Percentiles rank a stretch among this genome's conserved stretches.
These are phyloP conservation scores for Halcyon senegalensis DNA, from an alignment of 2,113 vertebrate species.

Conservation along the genomic window DNA sequence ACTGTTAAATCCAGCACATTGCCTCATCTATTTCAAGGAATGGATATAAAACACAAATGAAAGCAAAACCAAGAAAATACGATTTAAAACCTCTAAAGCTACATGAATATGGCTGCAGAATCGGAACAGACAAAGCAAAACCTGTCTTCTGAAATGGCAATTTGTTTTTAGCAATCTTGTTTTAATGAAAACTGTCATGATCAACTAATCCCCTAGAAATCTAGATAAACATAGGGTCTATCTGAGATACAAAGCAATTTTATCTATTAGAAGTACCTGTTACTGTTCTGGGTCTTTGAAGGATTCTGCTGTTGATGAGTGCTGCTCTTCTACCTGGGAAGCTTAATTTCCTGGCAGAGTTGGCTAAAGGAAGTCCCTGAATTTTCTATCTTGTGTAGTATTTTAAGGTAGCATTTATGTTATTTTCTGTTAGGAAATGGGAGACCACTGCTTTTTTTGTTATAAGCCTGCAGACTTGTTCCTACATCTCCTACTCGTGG, in stretches of 20 bases:
- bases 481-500: background rate
- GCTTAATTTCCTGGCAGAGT: constrained; percentile 5
- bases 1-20: background rate
- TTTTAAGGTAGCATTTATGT: constrained; percentile 21
- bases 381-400: background rate
- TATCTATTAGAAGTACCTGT: constrained; percentile 28
- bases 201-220: constrained; percentile 24
- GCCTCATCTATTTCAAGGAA: background rate
- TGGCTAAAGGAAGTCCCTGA: constrained; percentile 3
- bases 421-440: background rate
- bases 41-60: background rate
- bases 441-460: background rate
- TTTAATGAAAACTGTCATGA: constrained; percentile 47
- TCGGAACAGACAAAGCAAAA: constrained; percentile 9
- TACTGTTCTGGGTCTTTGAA: constrained; percentile 40
- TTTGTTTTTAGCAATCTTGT: constrained; percentile 42
- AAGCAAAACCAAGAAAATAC: background rate
- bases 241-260: constrained; percentile 21
- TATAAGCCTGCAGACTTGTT: background rate
- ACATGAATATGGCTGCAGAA: background rate
- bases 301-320: background rate
- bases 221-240: constrained; percentile 32
- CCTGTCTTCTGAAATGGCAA: constrained; percentile 18
- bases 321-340: background rate
- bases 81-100: constrained; percentile 40